Conservation (phyloP, 2,797 vertebrate genomes). For the Mormyrops attenuatus region DNA sequence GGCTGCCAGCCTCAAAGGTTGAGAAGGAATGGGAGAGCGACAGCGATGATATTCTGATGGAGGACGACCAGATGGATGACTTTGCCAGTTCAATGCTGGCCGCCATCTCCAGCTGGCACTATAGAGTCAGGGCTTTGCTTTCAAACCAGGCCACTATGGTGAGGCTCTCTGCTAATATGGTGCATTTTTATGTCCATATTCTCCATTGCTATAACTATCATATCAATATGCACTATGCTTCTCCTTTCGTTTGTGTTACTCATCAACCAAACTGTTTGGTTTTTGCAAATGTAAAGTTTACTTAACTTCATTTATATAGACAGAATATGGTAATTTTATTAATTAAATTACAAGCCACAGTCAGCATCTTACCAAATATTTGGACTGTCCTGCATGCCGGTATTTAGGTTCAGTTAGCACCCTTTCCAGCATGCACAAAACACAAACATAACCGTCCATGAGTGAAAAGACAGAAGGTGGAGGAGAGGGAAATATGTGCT, state of each 20-base stretch:
- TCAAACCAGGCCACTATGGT: constrained; percentile 63
- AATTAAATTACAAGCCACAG: neutral
- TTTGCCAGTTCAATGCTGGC: constrained; percentile 70
- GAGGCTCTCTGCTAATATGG: constrained; percentile 51
- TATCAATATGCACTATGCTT: neutral
- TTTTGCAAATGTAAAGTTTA: neutral
- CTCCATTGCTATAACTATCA: neutral
- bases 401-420: neutral
- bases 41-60: constrained; percentile 60
- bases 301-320: neutral
- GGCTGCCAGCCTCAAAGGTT: constrained; percentile 31
- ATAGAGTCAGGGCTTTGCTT: constrained; percentile 71
- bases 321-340: neutral
- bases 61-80: constrained; percentile 75
- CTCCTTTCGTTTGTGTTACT: neutral
- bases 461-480: neutral
- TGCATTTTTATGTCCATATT: constrained; percentile 16
- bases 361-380: neutral
- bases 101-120: constrained; percentile 78
- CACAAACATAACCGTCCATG: neutral
- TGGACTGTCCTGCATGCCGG: neutral
- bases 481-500: neutral
- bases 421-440: neutral
- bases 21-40: constrained; percentile 47
- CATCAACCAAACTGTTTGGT: neutral